Evolutionary conservation across 2,797 vertebrate species (phyloP), one percentile per base, ranked within the genome.

Genomic region (Anniella stebbinsi): DNA sequence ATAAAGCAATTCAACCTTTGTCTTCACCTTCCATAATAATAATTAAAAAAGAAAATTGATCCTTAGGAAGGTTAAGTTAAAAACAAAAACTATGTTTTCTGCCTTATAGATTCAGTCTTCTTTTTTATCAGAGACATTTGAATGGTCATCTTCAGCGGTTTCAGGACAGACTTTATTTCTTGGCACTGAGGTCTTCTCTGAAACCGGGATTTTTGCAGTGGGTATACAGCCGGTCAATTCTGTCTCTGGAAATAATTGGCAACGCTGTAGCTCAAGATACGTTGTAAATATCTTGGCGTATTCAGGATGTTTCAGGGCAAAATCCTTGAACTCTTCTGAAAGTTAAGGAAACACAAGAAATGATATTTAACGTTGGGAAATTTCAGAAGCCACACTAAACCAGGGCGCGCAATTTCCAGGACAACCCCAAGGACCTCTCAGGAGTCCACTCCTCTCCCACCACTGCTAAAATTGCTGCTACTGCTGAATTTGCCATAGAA

Each of bases 221-320:
- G 25, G 33, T 48, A 80, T 7, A 60, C 88, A 38, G 2, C 0
- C 21, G 4, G 5, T 2, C 36, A 92, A 94, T 1, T 87, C 95
- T 0, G 95, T 94, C 63, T 97, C 98, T 82, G 98, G 96, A 63
- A 97, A 97, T 1, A 97, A 97, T 78, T 99, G 98, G 96, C 98
- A 97, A 1, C 98, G 97, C 97, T 99, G 99, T 1, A 99, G 98
- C 84, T 99, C 99, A 83, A 99, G 95, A 95, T 99, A 99, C 0
- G 98, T 99, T 72, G 99, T 99, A 94, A 99, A 99, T 82, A 99
- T 97, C 92, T 99, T 99, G 90, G 98, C 98, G 13, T 99, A 99
- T 94, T 98, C 98, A 0, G 99, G 99, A 93, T 99, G 99, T 77
- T 95, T 98, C 60, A 97, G 93, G 81, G 98, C 98, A 91, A 99